Conservation (phyloP, 2,888 invertebrate species). For the Myathropa florea region DNA sequence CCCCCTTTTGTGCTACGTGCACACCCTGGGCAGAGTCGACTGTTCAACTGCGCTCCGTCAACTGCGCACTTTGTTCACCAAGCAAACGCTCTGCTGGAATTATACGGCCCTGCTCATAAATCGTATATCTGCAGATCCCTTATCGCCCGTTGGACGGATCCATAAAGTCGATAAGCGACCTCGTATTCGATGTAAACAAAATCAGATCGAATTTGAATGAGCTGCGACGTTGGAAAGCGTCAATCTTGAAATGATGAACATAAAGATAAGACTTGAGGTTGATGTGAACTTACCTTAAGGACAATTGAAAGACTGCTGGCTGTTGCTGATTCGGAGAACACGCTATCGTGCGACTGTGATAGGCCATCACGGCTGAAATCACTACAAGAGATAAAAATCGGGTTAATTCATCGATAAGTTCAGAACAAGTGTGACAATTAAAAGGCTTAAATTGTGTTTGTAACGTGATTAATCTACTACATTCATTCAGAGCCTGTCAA, state of each 20-base stretch:
- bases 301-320: constrained; percentile 80
- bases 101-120: not conserved
- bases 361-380: constrained; percentile 82
- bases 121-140: not conserved
- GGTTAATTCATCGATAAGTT: not conserved
- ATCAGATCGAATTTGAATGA: not conserved
- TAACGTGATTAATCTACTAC: not conserved
- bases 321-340: constrained; percentile 87
- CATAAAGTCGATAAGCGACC: not conserved
- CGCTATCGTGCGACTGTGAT: constrained; percentile 95
- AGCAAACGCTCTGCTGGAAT: not conserved
- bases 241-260: not conserved
- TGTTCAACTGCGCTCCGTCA: not conserved
- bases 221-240: not conserved
- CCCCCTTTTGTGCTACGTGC: not conserved
- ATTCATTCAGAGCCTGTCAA: not conserved
- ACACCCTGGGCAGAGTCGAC: not conserved
- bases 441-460: not conserved
- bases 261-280: not conserved
- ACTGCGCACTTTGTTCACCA: not conserved
- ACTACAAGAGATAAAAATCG: constrained; percentile 72
- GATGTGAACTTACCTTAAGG: constrained; percentile 77
- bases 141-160: not conserved
- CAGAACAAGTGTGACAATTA: not conserved
- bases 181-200: not conserved